These are phyloP conservation scores for Gasterosteus aculeatus DNA, from an alignment of 2,113 vertebrate species.

Conservation along the genomic window DNA sequence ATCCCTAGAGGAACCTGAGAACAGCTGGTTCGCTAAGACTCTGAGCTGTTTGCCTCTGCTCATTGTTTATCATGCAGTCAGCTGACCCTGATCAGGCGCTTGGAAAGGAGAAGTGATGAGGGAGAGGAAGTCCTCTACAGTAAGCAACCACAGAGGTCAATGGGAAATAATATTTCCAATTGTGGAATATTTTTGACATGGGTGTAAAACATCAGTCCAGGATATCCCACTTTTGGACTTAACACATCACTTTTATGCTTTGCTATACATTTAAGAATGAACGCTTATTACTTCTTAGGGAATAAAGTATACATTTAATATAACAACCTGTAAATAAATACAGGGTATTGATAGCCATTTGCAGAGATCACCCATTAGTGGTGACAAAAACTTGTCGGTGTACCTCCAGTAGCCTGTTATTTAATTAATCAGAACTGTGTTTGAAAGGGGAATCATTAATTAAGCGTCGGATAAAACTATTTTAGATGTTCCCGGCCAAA, in stretches of 20 bases:
- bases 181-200: conserved; percentile 23
- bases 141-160: conserved; percentile 67
- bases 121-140: conserved; percentile 70
- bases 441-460: not conserved
- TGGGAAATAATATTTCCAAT: conserved; percentile 38
- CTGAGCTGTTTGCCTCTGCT: conserved; percentile 75
- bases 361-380: not conserved
- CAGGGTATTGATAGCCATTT: not conserved
- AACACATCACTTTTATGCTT: not conserved
- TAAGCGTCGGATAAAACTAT: not conserved
- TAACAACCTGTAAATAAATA: not conserved
- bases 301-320: not conserved
- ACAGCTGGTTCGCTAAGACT: conserved; percentile 69
- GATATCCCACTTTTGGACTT: not conserved
- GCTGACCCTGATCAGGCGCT: conserved; percentile 84
- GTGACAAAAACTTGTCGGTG: not conserved
- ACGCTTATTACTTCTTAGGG: not conserved
- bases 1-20: conserved; percentile 64
- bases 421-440: not conserved
- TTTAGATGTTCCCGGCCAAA: not conserved
- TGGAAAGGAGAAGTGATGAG: conserved; percentile 78
- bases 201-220: not conserved
- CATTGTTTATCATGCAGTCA: conserved; percentile 80
- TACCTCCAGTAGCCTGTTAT: not conserved
- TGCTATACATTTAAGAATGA: not conserved